Base-by-base conservation (phyloP, 2,888 invertebrate genomes). In the Acrocera orbiculus region DNA sequence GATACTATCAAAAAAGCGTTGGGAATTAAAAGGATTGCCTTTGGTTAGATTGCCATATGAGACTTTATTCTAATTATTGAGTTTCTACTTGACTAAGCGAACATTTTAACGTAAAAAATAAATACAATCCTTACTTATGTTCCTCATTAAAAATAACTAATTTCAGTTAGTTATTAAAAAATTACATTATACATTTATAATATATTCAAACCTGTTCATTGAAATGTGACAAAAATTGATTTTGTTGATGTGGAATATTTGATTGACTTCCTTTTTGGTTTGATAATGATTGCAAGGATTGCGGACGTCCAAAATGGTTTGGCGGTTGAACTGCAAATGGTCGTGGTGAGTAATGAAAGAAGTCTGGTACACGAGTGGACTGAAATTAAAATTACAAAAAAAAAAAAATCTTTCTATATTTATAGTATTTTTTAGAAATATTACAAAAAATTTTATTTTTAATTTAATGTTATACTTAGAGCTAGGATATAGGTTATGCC, bases 341-440 rank as follows among this genome's bases (percentile, higher is more conserved):
- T 39, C 60, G 51, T 36, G 61, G 61, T 40, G 60, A 58, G 32
- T 58, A 53, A 43, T 60, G 60, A 45, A 52, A 59, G 42, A 49
- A 57, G 32, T 60, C 58, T 32, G 56, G 45, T 36, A 50, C 55
- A 33, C 56, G 55, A 26, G 50, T 50, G 28, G 52, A 47, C 48
- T 58, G 55, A 47, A 55, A 46, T 32, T 25, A 23, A 32, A 30
- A 13, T 8, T 29, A 29, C 20, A 32, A 23, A 27, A 16, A 22
- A 4, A 22, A 22, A 22, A 10, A 7, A 22, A 9, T 22, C 19
- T 7, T 7, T 8, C n/a, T 22, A 9, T 10, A 9, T 7, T 8
- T 10, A 22, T 10, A 10, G n/a, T 22, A 3, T 10, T 4, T 10
- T 10, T 22, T 22, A 6, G 19, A 19, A 19, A 19, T 19, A 6